A percentile compares a stretch with the other conserved stretches of the same genome.
These are phyloP conservation scores for Hyperoplus immaculatus DNA, from an alignment of 2,797 vertebrate species.

Conservation along the genomic window DNA sequence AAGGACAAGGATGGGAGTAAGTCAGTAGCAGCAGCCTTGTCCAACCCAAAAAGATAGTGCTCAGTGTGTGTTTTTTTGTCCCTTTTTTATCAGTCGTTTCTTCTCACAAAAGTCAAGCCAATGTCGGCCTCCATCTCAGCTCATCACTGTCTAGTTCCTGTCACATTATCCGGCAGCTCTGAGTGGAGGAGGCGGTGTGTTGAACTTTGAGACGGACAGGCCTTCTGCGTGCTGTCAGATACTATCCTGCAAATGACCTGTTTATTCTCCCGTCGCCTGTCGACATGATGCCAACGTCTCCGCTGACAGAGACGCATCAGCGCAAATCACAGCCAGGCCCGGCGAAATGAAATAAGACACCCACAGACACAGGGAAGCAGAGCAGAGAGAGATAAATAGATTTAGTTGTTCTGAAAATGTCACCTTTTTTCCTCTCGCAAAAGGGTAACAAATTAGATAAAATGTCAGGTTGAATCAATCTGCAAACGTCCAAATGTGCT, in stretches of 20 bases:
- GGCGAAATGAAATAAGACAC: slow-evolving; percentile 41
- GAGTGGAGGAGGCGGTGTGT: slow-evolving; percentile 36
- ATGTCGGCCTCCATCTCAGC: slow-evolving; percentile 38
- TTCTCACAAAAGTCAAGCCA: slow-evolving; percentile 41
- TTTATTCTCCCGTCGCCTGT: slow-evolving; percentile 56
- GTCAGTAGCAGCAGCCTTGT: background rate
- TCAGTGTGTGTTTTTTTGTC: slow-evolving; percentile 55
- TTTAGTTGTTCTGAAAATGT: slow-evolving; percentile 3
- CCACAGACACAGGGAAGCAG: background rate
- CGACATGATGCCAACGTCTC: slow-evolving; percentile 33
- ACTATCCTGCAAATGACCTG: slow-evolving; percentile 69
- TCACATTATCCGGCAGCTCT: slow-evolving; percentile 66
- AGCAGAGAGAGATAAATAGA: background rate
- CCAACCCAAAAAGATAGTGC: slow-evolving; percentile 22
- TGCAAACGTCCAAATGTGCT: background rate
- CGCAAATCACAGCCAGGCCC: slow-evolving; percentile 41
- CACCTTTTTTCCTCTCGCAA: background rate
- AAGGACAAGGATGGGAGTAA: too few species aligned
- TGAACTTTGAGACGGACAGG: slow-evolving; percentile 69
- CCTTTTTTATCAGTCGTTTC: slow-evolving; percentile 45
- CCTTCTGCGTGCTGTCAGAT: slow-evolving; percentile 77
- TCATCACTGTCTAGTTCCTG: slow-evolving; percentile 74
- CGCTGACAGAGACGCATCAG: slow-evolving; percentile 62
- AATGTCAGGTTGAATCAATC: background rate
- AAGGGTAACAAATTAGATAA: background rate